Conservation (phyloP, 2,888 invertebrate species). For the Cacoxenus indagator region DNA sequence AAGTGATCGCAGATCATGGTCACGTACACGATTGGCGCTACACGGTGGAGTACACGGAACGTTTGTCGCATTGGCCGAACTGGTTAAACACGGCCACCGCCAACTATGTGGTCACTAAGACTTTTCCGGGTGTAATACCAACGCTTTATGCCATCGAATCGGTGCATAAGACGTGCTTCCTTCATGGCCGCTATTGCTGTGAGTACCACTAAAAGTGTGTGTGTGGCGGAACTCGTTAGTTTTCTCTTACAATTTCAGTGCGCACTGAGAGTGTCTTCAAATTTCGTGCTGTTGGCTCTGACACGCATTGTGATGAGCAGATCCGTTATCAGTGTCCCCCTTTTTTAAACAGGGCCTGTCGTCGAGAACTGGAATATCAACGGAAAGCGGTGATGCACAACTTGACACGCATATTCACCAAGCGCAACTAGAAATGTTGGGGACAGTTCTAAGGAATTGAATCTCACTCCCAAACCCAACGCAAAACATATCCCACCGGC, state of each 20-base stretch:
- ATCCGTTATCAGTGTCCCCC: conserved; percentile 77
- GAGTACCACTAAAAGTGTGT: conserved; percentile 68
- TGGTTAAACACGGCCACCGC: conserved; percentile 75
- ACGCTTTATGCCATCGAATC: conserved; percentile 75
- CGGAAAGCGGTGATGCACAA: conserved; percentile 69
- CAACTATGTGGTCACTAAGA: conserved; percentile 74
- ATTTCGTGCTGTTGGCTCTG: conserved; percentile 71
- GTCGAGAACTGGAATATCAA: conserved; percentile 73
- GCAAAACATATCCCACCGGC: no score
- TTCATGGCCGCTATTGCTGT: conserved; percentile 75
- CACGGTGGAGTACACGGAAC: conserved; percentile 76
- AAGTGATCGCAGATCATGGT: conserved; percentile 76
- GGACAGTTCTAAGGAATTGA: not conserved
- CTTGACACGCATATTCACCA: conserved; percentile 60
- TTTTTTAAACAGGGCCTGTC: conserved; percentile 73
- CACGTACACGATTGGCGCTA: conserved; percentile 81
- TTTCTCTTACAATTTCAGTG: conserved; percentile 73
- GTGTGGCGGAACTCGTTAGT: conserved; percentile 33
- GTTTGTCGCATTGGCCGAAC: conserved; percentile 77
- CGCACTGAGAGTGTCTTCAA: conserved; percentile 75
- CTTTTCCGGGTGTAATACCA: conserved; percentile 67
- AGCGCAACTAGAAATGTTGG: not conserved
- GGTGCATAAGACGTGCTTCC: conserved; percentile 77
- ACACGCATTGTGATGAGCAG: conserved; percentile 74
- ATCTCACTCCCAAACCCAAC: no score